Evolutionary conservation across 1,140 invertebrate species (phyloP), one percentile per base, ranked within the genome.

Genomic region (Heliconius hermathena): DNA sequence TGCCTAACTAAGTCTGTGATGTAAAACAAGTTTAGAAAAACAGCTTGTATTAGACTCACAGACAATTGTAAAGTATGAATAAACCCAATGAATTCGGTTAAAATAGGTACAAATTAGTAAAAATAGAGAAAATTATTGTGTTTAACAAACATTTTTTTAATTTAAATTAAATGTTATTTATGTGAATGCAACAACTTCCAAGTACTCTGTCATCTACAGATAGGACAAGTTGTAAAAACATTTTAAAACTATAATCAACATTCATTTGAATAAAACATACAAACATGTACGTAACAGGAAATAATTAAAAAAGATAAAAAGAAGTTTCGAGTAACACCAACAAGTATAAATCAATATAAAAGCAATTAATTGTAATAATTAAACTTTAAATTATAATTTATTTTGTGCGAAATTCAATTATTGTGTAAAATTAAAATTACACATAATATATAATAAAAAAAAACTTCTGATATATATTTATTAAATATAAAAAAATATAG

Each of bases 261-360:
- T 84, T 72, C 83, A 88, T 88, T 88, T 84, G 81, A 86, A 88
- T 87, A 88, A 83, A 84, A 76, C 84, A 83, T 84, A 87, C 81
- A 82, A 84, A 78, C 83, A 78, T 76, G 80, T 86, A 82, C 73
- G 81, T 85, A 89, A 88, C 84, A 82, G 77, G 74, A 76, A 85
- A 85, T 83, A 84, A 84, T 46, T 16, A 83, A 81, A 82, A 82
- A 79, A 78, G 76, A 80, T 57, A 76, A 75, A 82, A 22, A 26
- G 81, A 84, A 81, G 72, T 82, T 79, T 81, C 78, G 82, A 83
- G 74, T 82, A 86, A 82, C 74, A 86, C 77, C 83, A 90, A 89
- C 86, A 88, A 86, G 80, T 78, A 78, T 83, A 83, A 83, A 86
- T 80, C 73, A 77, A 81, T 71, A 26, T 72, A 54, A 70, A 79